Evolutionary conservation across 2,797 vertebrate genomes (phyloP), one percentile per base, ranked within the genome.

Genomic region (Sebastes itinus): DNA sequence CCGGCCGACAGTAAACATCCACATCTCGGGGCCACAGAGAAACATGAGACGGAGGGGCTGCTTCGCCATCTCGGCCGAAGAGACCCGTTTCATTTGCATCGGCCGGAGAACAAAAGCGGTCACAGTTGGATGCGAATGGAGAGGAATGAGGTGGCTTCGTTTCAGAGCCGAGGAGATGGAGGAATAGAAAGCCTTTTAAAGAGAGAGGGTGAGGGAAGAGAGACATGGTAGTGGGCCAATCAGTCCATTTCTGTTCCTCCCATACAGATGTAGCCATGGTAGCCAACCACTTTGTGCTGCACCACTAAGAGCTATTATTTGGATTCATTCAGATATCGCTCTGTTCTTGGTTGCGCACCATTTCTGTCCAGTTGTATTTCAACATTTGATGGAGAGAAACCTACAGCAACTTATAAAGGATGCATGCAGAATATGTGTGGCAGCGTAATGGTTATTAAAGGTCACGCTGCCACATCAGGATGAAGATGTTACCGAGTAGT

Each of bases 61-160:
- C 82, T 42, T 84, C 10, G 1, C 89, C 77, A 81, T 89, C 89
- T 81, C 61, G 46, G 78, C 78, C 16, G 64, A 60, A 75, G 58
- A 85, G 91, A 69, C 62, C 80, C 59, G 61, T 92, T 95, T 91
- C 76, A 89, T 94, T 93, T 92, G 89, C 88, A 88, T 94, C 82
- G 79, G 67, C 84, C 13, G 25, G 75, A 56, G 77, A 90, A 90
- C 81, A 91, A 94, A 92, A 91, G 84, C 20, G 60, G 87, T 82
- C 88, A 88, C 84, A 85, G 82, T 86, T 70, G 56, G 88, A 91
- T 86, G 73, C 59, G 55, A 77, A 78, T 0, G 18, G 67, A 70
- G 65, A 82, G 86, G 69, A 88, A 80, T 81, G 78, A 65, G 77
- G 27, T 59, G 55, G 52, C 77, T 83, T 91, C 23, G 72, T 87